phyloP scores from a whole-genome alignment of 2,888 invertebrate genomes.

The Embidobia sp. region DNA sequence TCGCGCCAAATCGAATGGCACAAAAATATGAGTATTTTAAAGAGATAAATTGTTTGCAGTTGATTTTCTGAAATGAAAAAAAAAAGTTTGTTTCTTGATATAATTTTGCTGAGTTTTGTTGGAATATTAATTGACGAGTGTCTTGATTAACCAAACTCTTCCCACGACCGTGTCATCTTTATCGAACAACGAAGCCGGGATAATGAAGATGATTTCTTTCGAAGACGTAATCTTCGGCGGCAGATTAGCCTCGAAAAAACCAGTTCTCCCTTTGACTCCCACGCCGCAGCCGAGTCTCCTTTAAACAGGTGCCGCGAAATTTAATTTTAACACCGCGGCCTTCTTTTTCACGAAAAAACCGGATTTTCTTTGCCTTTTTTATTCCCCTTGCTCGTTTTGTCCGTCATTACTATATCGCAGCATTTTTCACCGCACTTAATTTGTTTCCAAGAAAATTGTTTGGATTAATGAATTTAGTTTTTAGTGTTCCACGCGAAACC shows the following conservation, averaged over 20 bases:
- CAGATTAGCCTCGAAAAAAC: constrained; percentile 74
- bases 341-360: constrained; percentile 14
- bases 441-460: constrained; percentile 45
- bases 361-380: constrained; percentile 14
- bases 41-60: too few relatives aligned
- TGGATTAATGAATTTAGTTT: constrained; percentile 50
- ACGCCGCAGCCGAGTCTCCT: constrained; percentile 70
- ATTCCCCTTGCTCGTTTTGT: not conserved
- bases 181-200: too few relatives aligned
- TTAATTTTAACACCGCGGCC: constrained; percentile 36
- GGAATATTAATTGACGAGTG: too few relatives aligned
- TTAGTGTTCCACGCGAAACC: constrained; percentile 33
- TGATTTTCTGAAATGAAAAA: too few relatives aligned
- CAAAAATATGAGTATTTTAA: too few relatives aligned
- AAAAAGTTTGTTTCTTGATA: too few relatives aligned
- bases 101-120: too few relatives aligned
- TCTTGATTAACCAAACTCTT: too few relatives aligned
- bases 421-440: constrained; percentile 38
- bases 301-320: constrained; percentile 69
- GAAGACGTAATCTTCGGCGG: constrained; percentile 66
- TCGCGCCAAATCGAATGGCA: too few relatives aligned
- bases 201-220: constrained; percentile 66
- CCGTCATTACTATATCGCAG: not conserved
- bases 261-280: constrained; percentile 75
- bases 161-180: too few relatives aligned